Evolutionary conservation across 2,888 invertebrate species (phyloP).

Genomic region (Drosophila antonietae): DNA sequence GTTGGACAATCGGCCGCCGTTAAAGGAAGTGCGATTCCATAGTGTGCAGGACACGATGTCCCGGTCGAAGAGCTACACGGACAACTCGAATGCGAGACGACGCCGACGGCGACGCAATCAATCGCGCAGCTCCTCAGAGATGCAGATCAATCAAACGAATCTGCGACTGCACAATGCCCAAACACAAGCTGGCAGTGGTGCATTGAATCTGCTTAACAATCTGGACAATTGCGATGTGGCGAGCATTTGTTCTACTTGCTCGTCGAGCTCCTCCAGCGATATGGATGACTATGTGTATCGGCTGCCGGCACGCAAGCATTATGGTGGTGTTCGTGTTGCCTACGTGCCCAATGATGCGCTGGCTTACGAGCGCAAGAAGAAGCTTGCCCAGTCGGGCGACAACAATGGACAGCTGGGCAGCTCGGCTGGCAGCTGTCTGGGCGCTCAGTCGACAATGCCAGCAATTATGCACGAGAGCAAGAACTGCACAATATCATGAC

Average conservation of each 20-base stretch:
- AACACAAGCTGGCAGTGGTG: slow-evolving; percentile 70
- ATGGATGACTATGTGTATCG: slow-evolving; percentile 95
- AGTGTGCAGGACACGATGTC: slow-evolving; percentile 85
- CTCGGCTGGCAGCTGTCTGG: slow-evolving; percentile 26
- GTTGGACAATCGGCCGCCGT: slow-evolving; percentile 63
- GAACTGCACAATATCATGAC: slow-evolving; percentile 94
- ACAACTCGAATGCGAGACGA: slow-evolving; percentile 83
- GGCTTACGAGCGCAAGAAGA: slow-evolving; percentile 90
- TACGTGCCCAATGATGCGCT: slow-evolving; percentile 97
- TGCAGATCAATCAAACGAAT: slow-evolving; percentile 84
- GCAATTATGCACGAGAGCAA: slow-evolving; percentile 87
- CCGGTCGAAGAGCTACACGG: slow-evolving; percentile 86
- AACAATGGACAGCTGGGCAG: slow-evolving; percentile 6
- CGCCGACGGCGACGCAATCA: slow-evolving; percentile 82
- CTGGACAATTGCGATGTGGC: slow-evolving; percentile 87
- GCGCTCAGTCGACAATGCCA: slow-evolving; percentile 48
- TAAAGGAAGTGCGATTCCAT: slow-evolving; percentile 84
- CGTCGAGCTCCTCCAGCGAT: slow-evolving; percentile 92
- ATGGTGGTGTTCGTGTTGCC: slow-evolving; percentile 95
- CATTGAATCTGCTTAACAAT: slow-evolving; percentile 69
- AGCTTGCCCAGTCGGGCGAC: slow-evolving; percentile 83
- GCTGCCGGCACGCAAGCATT: slow-evolving; percentile 92
- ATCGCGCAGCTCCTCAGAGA: slow-evolving; percentile 83
- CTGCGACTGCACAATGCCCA: slow-evolving; percentile 82
- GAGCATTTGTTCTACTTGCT: slow-evolving; percentile 96